Conservation (phyloP, 2,113 vertebrate genomes). For the Podiceps cristatus region DNA sequence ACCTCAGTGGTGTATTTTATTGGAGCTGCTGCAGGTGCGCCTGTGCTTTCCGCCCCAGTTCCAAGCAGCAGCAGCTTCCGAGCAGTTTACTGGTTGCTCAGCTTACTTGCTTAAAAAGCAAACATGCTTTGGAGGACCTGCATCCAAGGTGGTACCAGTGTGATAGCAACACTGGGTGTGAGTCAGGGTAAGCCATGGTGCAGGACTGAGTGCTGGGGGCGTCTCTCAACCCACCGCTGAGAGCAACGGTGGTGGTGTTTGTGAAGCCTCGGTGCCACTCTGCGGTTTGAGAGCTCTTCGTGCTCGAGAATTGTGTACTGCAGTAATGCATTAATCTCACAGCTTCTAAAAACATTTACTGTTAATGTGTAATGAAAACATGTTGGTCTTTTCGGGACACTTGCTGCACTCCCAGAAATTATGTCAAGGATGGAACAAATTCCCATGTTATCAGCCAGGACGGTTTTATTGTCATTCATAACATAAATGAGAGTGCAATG, state of each 20-base stretch:
- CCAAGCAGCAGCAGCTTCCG: neutral
- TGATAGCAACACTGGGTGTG: neutral
- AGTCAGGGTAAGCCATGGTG: neutral
- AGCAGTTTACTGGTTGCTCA: neutral
- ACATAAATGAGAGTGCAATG: neutral
- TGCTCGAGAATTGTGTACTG: neutral
- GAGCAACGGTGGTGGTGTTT: fast-evolving
- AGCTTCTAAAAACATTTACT: neutral
- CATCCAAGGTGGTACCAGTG: fast-evolving
- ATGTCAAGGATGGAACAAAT: neutral
- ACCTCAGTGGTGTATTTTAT: neutral
- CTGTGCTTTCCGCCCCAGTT: neutral
- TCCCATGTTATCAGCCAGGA: neutral
- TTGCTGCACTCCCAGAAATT: neutral
- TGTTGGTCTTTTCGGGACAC: neutral
- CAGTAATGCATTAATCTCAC: neutral
- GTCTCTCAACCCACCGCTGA: fast-evolving
- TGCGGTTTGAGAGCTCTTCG: neutral
- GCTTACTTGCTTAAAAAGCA: neutral
- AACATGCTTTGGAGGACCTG: neutral
- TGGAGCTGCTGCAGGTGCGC: neutral
- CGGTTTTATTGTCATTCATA: neutral
- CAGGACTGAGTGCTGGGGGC: fast-evolving
- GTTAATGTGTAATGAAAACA: neutral
- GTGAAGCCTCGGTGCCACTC: neutral